Base-by-base conservation (phyloP, 1,140 invertebrate species). In the Procambarus virginalis region DNA sequence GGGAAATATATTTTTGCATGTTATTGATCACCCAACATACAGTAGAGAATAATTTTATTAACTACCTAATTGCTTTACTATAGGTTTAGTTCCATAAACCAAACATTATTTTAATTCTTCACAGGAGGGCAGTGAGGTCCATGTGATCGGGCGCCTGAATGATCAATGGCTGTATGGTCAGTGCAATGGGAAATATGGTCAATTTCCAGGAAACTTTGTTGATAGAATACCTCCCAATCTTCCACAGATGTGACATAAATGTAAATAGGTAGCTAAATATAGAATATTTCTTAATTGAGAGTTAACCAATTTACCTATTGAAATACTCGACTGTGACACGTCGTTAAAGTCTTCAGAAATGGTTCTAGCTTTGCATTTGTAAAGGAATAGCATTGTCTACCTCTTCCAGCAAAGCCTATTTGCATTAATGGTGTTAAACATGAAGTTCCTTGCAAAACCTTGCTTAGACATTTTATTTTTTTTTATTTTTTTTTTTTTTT, bases 101-200 rank as follows among this genome's bases (percentile, higher is more conserved):
- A 46, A 46, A 46, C 75, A 2, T 49, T 48, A 4, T 48, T 51
- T 79, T 8, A 2, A 6, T 79, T 79, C n/a, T 5, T 2, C 12
- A 64, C 86, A 88, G 86, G 86, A 88, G 22, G 79, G 79, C n/a
- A 75, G 58, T 81, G 49, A 17, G 46, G 86, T 88, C 8, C 78
- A 49, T 22, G 79, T 88, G 48, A 82, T 60, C 2, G 86, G 78
- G n/a, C 78, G 64, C n/a, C 60, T 88, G 10, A 88, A 81, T 70
- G 86, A 88, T 20, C 78, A 88, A 3, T 88, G 86, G 86, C 79
- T 88, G 46, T 81, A 76, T 68, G 86, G 86, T n/a, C 60, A 88
- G 49, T 75, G 68, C 55, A 80, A 82, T 55, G 86, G 86, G 14
- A 79, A 70, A 22, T 76, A 60, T 34, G 86, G 86, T 22, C 86